These are phyloP conservation scores for Drosophila subsilvestris DNA, from an alignment of 2,888 invertebrate genomes.

Conservation along the genomic window DNA sequence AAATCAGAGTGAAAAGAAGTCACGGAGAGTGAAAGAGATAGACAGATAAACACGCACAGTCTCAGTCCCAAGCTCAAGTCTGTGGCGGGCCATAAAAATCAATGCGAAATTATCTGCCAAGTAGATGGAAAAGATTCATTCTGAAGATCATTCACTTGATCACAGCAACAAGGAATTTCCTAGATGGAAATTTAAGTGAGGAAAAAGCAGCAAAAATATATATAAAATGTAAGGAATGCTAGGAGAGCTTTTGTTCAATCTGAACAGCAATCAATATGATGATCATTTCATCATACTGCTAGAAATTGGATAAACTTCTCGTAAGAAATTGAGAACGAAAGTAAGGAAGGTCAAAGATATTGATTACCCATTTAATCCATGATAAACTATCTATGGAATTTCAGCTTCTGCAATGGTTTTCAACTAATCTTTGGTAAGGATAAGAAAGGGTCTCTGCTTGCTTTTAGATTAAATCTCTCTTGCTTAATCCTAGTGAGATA, in stretches of 20 bases:
- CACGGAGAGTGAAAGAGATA: slow-evolving; percentile 32
- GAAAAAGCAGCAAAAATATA: not conserved
- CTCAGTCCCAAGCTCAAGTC: slow-evolving; percentile 54
- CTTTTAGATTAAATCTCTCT: not conserved
- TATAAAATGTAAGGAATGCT: too few relatives aligned
- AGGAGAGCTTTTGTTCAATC: too few relatives aligned
- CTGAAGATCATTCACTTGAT: slow-evolving; percentile 28
- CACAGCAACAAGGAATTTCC: not conserved
- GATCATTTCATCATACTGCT: too few relatives aligned
- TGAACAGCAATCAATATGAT: too few relatives aligned
- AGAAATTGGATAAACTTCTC: too few relatives aligned
- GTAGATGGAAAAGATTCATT: slow-evolving; percentile 22
- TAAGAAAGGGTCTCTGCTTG: not conserved
- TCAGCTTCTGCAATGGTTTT: not conserved
- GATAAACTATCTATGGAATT: not conserved
- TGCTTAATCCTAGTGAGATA: not conserved
- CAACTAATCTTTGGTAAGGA: not conserved
- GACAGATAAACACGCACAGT: slow-evolving; percentile 30
- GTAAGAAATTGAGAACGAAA: too few relatives aligned
- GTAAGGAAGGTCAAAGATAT: not conserved
- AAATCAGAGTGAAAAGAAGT: slow-evolving; percentile 24
- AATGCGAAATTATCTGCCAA: slow-evolving; percentile 14
- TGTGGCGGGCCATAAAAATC: slow-evolving; percentile 61
- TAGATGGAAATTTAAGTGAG: not conserved
- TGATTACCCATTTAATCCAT: not conserved